Evolutionary conservation across 2,888 invertebrate genomes (phyloP), one percentile per base, ranked within the genome.

Genomic region (Carcina quercana): DNA sequence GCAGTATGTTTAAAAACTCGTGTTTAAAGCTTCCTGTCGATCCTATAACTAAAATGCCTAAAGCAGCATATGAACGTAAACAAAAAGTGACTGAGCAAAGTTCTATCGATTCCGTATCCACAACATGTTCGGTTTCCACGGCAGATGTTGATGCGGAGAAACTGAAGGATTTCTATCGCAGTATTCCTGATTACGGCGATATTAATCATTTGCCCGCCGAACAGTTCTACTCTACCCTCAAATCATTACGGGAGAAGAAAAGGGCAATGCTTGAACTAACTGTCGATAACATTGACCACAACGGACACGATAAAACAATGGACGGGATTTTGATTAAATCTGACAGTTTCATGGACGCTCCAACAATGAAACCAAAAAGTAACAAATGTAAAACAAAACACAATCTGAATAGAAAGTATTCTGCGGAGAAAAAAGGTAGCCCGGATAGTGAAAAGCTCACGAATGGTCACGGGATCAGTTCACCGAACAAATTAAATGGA

Each of bases 181-280:
- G 91, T 52, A 93, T 93, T 57, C 93, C 93, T 34, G 92, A 93
- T 58, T 93, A 93, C 45, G 87, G 87, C 36, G 92, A 93, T 28
- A 86, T 94, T 2, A 87, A 91, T 59, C 92, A 93, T 69, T 73
- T 93, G 43, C 88, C 91, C 0, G 88, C 88, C 38, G 88, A 87
- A 35, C 93, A 94, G 51, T 93, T 93, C 63, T 90, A 91, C 59
- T 87, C 87, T 8, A 90, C 90, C 19, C 60, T 94, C 30, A 88
- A 90, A 60, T 86, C 84, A 35, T 64, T 91, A 28, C 87, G 88
- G 43, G 86, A 89, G 44, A 89, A 87, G 53, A 90, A 90, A 54
- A 86, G 86, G 47, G 68, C 85, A 27, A 71, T 85, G 68, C 45
- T 82, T 20, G 70, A 67, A 8, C 29, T 67, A 21, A 60, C 78